A percentile compares a stretch with the other conserved stretches of the same genome.
Conservation (phyloP, 2,888 invertebrate species). For the Octodonta nipae region DNA sequence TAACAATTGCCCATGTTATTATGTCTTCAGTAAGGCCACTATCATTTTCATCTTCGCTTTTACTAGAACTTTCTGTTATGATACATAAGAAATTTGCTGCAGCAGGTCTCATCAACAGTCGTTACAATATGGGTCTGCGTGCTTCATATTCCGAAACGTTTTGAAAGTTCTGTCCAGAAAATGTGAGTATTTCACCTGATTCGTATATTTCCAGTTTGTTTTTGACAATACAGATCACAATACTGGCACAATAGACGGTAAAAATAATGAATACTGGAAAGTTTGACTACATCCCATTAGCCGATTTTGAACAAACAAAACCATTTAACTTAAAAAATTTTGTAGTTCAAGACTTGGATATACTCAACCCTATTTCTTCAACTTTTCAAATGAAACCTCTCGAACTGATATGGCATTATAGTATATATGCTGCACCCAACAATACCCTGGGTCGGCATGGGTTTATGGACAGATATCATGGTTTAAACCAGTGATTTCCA, state of each 20-base stretch:
- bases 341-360: no score
- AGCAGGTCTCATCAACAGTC: background rate
- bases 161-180: constrained; percentile 1
- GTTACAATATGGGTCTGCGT: background rate
- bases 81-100: constrained; percentile 3
- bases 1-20: no score
- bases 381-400: no score
- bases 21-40: background rate
- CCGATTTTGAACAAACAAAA: background rate
- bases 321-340: background rate
- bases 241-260: constrained; percentile 3
- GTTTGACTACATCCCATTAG: background rate
- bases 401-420: no score
- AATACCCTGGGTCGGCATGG: no score
- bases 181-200: background rate
- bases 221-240: constrained; percentile 5
- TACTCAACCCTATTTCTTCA: no score
- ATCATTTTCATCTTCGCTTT: constrained; percentile 1
- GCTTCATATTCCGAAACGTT: constrained; percentile 2
- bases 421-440: no score
- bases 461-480: no score
- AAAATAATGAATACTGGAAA: constrained; percentile 1
- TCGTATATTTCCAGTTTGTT: constrained; percentile 1
- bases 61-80: background rate
- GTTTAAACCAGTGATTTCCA: no score